Conservation (phyloP, 2,888 invertebrate species). For the Pomacea canaliculata region DNA sequence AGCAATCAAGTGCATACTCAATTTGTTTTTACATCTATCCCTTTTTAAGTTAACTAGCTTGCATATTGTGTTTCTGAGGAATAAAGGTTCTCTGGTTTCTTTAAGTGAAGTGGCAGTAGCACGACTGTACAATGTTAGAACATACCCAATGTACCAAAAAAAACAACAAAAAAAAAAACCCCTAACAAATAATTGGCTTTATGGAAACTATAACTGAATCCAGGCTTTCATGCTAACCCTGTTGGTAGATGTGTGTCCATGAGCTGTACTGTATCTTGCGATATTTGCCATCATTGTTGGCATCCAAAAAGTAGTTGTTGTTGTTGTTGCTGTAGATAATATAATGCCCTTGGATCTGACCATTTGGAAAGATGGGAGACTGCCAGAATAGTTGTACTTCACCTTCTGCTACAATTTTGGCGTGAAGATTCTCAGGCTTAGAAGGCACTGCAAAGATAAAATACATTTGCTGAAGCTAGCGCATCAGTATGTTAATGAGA, state of each 20-base stretch:
- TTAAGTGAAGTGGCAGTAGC: no score
- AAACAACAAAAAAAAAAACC: not conserved
- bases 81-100: no score
- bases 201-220: no score
- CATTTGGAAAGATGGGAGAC: constrained; percentile 14
- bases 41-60: not conserved
- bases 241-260: constrained; percentile 25
- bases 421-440: constrained; percentile 16
- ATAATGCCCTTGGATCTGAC: constrained; percentile 13
- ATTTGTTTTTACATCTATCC: not conserved
- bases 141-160: not conserved
- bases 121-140: no score
- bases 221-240: constrained; percentile 8
- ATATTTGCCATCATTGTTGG: not conserved
- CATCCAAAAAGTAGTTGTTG: not conserved
- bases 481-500: no score
- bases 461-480: no score
- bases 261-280: not conserved
- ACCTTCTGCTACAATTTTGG: constrained; percentile 17
- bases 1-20: not conserved
- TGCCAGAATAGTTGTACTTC: constrained; percentile 18
- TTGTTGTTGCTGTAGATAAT: constrained; percentile 12
- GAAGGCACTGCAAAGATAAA: constrained; percentile 6
- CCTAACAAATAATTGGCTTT: not conserved
- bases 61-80: no score